Base-by-base conservation (phyloP, 1,140 invertebrate species). In the Nephila pilipes region DNA sequence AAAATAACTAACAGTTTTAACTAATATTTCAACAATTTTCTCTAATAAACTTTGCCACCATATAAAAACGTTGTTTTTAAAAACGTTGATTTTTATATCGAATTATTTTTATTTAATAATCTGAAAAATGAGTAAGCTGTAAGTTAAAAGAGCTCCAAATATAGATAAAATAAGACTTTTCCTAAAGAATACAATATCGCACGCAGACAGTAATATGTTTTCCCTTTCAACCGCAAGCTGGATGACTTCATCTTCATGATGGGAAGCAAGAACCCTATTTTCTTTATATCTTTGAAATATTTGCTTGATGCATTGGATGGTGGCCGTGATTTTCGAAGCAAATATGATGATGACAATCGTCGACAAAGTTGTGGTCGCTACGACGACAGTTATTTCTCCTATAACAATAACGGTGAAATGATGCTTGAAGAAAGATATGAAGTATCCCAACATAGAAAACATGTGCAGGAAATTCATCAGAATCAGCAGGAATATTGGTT, bases 61-160 rank as follows among this genome's bases (percentile, higher is more conserved):
- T n/a, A n/a, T n/a, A n/a, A n/a, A n/a, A n/a, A n/a, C n/a, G n/a
- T n/a, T n/a, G n/a, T n/a, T n/a, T n/a, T n/a, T n/a, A n/a, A n/a
- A n/a, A n/a, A n/a, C n/a, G n/a, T n/a, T n/a, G n/a, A n/a, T n/a
- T n/a, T n/a, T n/a, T n/a, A n/a, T n/a, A n/a, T n/a, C n/a, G n/a
- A n/a, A 46, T 46, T 46, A 3, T 69, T 75, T 55, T 83, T 46
- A 83, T 57, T 80, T 57, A 80, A 16, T 80, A 12, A 90, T 57
- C 20, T 90, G 88, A 80, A 90, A 36, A 81, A 91, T 83, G 16
- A 91, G n/a, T 25, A 91, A 46, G 10, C 79, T 83, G 63, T 91
- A 91, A 46, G 89, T 91, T 16, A 91, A 58, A 25, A 91, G 55
- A 46, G 89, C 89, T 20, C 89, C 89, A 18, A 91, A 83, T 10